phyloP scores from a whole-genome alignment of 2,797 vertebrate genomes.

The Pangasius larnaudii region DNA sequence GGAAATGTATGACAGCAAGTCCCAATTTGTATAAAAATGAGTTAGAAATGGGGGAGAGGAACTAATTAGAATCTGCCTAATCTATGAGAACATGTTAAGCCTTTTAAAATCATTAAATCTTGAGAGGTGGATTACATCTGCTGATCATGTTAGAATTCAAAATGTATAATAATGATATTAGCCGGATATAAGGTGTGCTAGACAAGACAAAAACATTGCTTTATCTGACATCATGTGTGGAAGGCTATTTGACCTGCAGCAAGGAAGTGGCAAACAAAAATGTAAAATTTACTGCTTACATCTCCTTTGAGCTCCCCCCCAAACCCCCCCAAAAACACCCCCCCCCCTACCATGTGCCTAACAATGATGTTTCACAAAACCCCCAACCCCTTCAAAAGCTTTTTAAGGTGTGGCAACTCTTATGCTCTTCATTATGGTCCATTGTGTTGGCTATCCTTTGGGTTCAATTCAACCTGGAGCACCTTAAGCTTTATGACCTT shows the following conservation, averaged over 20 bases:
- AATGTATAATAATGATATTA: not conserved
- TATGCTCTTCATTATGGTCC: slow-evolving; percentile 50
- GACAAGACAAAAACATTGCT: not conserved
- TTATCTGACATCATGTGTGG: not conserved
- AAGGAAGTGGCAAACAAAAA: slow-evolving; percentile 16
- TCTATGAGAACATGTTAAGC: slow-evolving; percentile 44
- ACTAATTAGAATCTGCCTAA: slow-evolving; percentile 59
- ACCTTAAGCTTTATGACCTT: slow-evolving; percentile 54
- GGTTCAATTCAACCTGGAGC: slow-evolving; percentile 38
- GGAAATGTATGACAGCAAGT: slow-evolving; percentile 55
- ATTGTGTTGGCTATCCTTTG: slow-evolving; percentile 55
- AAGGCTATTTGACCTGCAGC: not conserved
- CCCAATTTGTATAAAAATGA: slow-evolving; percentile 54
- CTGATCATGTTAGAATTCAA: not conserved
- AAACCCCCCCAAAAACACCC: too few relatives aligned
- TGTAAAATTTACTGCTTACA: slow-evolving; percentile 10
- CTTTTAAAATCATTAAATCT: slow-evolving; percentile 36
- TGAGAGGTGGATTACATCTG: not conserved
- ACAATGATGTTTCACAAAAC: slow-evolving; percentile 32
- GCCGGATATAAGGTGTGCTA: not conserved
- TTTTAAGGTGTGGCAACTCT: slow-evolving; percentile 56
- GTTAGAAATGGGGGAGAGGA: slow-evolving; percentile 31
- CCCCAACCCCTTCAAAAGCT: slow-evolving; percentile 24
- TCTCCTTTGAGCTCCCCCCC: slow-evolving; percentile 7
- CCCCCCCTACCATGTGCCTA: not conserved